phyloP scores from a whole-genome alignment of 2,113 vertebrate genomes.

The Tapirus terrestris region DNA sequence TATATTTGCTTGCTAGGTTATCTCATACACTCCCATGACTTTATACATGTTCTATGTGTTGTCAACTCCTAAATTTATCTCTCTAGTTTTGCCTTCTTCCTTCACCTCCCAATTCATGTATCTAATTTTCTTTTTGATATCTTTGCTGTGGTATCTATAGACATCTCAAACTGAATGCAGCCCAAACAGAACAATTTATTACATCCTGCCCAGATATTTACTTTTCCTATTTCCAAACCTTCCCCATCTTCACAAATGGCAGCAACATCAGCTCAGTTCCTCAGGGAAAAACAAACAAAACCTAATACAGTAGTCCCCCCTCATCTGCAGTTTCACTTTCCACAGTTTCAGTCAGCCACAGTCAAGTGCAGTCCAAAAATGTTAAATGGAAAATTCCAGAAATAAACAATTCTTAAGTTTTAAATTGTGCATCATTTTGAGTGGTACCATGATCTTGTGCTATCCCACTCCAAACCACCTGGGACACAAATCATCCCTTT shows the following conservation, averaged over 20 bases:
- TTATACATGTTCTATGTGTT: neutral
- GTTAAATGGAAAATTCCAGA: no score
- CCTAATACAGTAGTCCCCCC: no score
- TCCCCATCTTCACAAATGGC: neutral
- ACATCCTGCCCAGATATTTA: neutral
- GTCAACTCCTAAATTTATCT: neutral
- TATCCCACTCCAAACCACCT: no score
- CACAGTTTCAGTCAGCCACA: no score
- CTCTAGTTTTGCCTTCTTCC: neutral
- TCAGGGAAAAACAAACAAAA: neutral
- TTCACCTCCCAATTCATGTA: neutral
- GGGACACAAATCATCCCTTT: no score
- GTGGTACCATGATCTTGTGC: no score
- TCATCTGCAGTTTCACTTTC: no score
- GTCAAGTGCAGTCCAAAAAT: no score
- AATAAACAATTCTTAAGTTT: no score
- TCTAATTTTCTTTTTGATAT: neutral
- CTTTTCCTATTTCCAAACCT: neutral
- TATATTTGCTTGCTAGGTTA: neutral
- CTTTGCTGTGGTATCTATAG: neutral
- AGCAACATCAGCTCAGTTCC: neutral
- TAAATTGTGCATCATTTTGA: no score
- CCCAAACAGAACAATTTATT: neutral
- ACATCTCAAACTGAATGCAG: neutral
- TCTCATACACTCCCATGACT: neutral